These are phyloP conservation scores for Alligator mississippiensis DNA, from an alignment of 2,113 vertebrate species.

Conservation along the genomic window DNA sequence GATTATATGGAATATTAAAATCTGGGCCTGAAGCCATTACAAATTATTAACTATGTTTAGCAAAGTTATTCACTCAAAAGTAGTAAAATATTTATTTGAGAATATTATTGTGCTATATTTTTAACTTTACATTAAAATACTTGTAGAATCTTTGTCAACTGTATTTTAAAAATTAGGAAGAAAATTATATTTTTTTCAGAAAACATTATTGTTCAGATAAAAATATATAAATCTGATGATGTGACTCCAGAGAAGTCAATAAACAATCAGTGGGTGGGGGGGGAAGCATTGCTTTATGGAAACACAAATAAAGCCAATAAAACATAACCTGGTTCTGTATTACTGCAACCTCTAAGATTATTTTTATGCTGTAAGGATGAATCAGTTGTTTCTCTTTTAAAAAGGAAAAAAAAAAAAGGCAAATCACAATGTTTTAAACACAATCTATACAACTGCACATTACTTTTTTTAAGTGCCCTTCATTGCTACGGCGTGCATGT, in stretches of 20 bases:
- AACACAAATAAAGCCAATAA: background rate
- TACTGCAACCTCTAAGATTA: background rate
- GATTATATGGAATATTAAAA: conserved; percentile 12
- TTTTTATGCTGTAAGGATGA: background rate
- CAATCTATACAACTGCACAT: background rate
- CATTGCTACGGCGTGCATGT: background rate
- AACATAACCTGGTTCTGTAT: background rate
- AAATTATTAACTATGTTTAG: conserved; percentile 41
- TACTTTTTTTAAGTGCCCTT: background rate
- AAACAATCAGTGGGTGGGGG: background rate
- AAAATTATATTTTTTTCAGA: background rate
- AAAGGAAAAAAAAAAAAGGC: background rate
- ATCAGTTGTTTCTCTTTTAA: background rate
- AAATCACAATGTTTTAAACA: background rate
- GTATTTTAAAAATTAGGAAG: background rate
- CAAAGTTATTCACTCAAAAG: conserved; percentile 2
- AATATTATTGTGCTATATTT: background rate
- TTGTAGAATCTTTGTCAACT: background rate
- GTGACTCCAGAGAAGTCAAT: background rate
- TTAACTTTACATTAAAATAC: conserved; percentile 14
- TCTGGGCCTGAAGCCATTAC: conserved; percentile 11
- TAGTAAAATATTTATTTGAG: conserved; percentile 56
- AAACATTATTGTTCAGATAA: background rate
- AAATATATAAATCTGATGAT: background rate
- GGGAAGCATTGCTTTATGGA: background rate